phyloP scores from a whole-genome alignment of 1,140 invertebrate genomes.

The Leucophenga varia region DNA sequence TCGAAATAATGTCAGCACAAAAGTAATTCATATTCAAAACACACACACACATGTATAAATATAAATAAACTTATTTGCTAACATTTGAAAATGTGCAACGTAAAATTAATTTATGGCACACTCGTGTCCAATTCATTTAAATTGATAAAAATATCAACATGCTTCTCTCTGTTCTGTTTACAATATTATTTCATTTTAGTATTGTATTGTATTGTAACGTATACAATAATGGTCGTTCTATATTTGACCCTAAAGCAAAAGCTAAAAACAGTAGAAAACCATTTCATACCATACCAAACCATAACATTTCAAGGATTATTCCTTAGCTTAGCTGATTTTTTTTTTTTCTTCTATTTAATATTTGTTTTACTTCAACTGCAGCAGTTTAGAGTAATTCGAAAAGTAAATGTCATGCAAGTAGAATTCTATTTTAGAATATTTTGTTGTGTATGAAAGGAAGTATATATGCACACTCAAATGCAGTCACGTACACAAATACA shows the following conservation, averaged over 20 bases:
- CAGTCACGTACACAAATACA: conserved; percentile 38
- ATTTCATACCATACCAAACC: no score
- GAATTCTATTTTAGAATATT: conserved; percentile 40
- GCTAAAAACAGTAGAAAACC: no score
- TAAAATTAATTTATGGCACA: conserved; percentile 45
- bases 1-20: no score
- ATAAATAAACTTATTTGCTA: conserved; percentile 19
- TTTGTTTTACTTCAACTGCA: conserved; percentile 13
- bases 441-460: conserved; percentile 12
- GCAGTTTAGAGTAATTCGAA: conserved; percentile 50
- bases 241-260: no score
- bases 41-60: not conserved
- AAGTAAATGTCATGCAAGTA: conserved; percentile 45
- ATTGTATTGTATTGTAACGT: no score
- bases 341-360: not conserved
- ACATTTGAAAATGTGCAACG: conserved; percentile 38
- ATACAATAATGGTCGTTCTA: no score
- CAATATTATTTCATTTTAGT: no score
- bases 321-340: not conserved
- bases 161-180: no score
- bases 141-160: conserved; percentile 49
- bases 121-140: conserved; percentile 51
- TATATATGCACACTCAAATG: conserved; percentile 41
- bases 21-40: not conserved
- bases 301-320: conserved; percentile 1